Evolutionary conservation across 2,113 vertebrate species (phyloP), one percentile per base, ranked within the genome.

Genomic region (Atractosteus spatula): DNA sequence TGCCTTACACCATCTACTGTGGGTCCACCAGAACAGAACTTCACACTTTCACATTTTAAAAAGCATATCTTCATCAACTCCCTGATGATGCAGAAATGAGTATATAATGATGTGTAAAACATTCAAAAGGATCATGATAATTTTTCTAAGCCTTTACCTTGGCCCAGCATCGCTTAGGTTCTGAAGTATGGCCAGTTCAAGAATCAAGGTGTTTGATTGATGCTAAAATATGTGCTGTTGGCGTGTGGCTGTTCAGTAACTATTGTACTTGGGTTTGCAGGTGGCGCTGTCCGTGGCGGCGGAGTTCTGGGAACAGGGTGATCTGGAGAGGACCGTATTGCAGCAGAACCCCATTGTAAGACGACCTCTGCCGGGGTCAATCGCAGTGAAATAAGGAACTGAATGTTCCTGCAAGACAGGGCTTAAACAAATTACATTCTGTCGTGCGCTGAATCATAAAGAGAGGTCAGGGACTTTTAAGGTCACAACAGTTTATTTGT

Each of bases 291-390:
- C 87, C 11, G 91, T 92, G 0, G 91, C 91, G 14, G 91, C 92
- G 55, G 92, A 93, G 86, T 93, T 93, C 87, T 93, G 91, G 92
- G 92, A 93, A 81, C 92, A 93, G 85, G 92, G 92, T 81, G 92
- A 92, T 78, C 83, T 93, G 83, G 92, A 93, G 83, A 89, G 91
- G 78, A 92, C 88, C 0, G 90, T 92, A 13, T 83, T 91, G 79
- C 89, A 93, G 78, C 91, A 92, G 29, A 83, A 89, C 0, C 91
- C 92, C 13, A 93, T 93, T 65, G 92, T 92, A 85, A 92, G 90
- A 47, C 42, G 75, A 47, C 41, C 47, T 10, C 47, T 51, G 47
- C 47, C 47, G 10, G 10, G 5, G 10, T 7, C 5, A 51, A 51
- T 51, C 47, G 3, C 47, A 51, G 1, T 10, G 5, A 10, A 51